Conservation (phyloP, 2,888 invertebrate species). For the Chymomyza fuscimana region DNA sequence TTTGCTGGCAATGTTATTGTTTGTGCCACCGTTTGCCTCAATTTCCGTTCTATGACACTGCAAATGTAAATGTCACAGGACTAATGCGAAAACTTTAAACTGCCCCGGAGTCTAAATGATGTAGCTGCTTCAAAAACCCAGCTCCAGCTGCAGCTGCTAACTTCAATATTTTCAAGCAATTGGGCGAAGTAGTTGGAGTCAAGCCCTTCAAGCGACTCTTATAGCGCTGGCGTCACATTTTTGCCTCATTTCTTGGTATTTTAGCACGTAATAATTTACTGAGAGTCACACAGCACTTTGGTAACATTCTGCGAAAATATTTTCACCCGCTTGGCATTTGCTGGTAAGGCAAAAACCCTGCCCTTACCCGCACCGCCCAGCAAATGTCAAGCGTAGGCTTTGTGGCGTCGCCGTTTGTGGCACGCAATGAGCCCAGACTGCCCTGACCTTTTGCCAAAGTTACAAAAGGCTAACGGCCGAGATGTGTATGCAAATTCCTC, state of each 20-base stretch:
- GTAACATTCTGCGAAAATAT: constrained; percentile 29
- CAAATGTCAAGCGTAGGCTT: constrained; percentile 8
- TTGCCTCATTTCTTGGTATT: constrained; percentile 48
- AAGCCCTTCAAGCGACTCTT: too few species aligned
- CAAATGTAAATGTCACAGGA: constrained; percentile 61
- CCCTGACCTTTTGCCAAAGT: constrained; percentile 15
- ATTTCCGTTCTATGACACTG: constrained; percentile 63
- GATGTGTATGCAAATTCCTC: constrained; percentile 23
- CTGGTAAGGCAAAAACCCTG: background rate
- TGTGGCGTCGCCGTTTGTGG: background rate
- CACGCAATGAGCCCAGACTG: background rate
- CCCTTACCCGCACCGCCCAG: background rate
- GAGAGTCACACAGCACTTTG: constrained; percentile 34
- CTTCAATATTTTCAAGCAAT: background rate
- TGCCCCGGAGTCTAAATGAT: constrained; percentile 43
- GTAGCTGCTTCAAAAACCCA: constrained; percentile 10
- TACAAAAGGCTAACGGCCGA: constrained; percentile 22
- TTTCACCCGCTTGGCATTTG: constrained; percentile 12
- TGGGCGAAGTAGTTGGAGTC: background rate
- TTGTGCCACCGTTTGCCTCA: constrained; percentile 46
- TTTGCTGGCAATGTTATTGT: constrained; percentile 17
- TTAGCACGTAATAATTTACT: constrained; percentile 63
- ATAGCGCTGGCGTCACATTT: background rate
- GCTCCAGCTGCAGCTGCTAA: constrained; percentile 8
- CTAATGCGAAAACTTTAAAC: constrained; percentile 72